A percentile compares a stretch with the other conserved stretches of the same genome.
Conservation (phyloP, 2,113 vertebrate genomes). For the Cheilinus undulatus region DNA sequence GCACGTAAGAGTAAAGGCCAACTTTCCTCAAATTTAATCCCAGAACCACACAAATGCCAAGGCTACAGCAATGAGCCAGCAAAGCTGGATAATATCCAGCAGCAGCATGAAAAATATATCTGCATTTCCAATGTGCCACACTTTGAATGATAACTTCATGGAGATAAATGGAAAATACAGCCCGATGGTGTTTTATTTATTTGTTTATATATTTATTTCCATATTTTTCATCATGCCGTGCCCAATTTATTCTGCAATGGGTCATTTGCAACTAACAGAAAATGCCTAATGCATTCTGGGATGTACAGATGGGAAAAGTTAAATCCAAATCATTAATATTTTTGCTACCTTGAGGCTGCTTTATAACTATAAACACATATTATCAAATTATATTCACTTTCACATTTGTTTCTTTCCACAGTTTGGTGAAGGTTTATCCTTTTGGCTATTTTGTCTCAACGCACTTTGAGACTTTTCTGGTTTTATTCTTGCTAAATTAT, state of each 20-base stretch:
- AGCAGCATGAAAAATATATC: conserved; percentile 9
- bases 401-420: too few relatives aligned
- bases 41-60: conserved; percentile 47
- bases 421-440: too few relatives aligned
- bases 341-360: background rate
- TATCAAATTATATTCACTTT: background rate
- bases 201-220: background rate
- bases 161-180: conserved; percentile 28
- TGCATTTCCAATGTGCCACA: background rate
- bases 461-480: too few relatives aligned
- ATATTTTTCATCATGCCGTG: conserved; percentile 1
- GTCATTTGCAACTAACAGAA: background rate
- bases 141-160: conserved; percentile 14
- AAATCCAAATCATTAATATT: background rate
- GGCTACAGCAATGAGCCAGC: conserved; percentile 17
- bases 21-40: conserved; percentile 50
- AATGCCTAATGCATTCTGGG: background rate
- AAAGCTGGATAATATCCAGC: conserved; percentile 30
- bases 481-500: background rate
- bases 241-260: background rate
- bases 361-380: background rate
- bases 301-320: background rate
- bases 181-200: background rate
- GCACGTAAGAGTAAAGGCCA: conserved; percentile 38
- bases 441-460: too few relatives aligned